Percentiles rank a stretch among this genome's conserved stretches.
These are phyloP conservation scores for Spongilla lacustris DNA, from an alignment of 37 sponge, comb jelly and placozoan genomes.

Conservation along the genomic window DNA sequence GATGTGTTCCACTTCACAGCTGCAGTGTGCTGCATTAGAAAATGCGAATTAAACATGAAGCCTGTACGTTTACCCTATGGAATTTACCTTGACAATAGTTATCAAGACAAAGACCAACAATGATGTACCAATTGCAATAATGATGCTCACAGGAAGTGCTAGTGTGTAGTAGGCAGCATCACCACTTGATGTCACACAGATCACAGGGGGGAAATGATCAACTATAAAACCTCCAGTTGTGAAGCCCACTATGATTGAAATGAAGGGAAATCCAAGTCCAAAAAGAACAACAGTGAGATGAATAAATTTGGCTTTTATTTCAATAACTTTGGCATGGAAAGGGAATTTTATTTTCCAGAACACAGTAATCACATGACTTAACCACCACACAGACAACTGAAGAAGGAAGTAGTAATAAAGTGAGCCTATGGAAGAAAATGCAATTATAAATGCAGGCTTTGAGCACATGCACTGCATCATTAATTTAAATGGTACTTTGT, in stretches of 20 bases:
- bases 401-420: slow-evolving; percentile 22
- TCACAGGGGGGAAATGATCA: slow-evolving; percentile 10
- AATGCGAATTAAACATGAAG: background rate
- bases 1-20: background rate
- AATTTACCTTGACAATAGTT: slow-evolving; percentile 17
- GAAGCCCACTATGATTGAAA: background rate
- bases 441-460: no score
- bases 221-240: background rate
- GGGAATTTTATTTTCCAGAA: slow-evolving; percentile 30
- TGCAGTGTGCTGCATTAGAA: background rate
- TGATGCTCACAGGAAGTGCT: slow-evolving; percentile 20
- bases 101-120: slow-evolving; percentile 32
- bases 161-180: background rate
- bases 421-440: slow-evolving; percentile 6
- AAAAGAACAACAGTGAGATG: background rate
- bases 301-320: slow-evolving; percentile 1
- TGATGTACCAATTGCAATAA: slow-evolving; percentile 20
- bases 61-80: no score
- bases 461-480: no score
- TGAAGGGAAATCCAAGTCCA: slow-evolving; percentile 23
- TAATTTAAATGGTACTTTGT: no score
- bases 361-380: slow-evolving; percentile 16
- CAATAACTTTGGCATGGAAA: slow-evolving; percentile 6
- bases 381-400: slow-evolving; percentile 29
- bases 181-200: slow-evolving; percentile 9